phyloP scores from a whole-genome alignment of 1,140 invertebrate genomes.

The Nilaparvata lugens region DNA sequence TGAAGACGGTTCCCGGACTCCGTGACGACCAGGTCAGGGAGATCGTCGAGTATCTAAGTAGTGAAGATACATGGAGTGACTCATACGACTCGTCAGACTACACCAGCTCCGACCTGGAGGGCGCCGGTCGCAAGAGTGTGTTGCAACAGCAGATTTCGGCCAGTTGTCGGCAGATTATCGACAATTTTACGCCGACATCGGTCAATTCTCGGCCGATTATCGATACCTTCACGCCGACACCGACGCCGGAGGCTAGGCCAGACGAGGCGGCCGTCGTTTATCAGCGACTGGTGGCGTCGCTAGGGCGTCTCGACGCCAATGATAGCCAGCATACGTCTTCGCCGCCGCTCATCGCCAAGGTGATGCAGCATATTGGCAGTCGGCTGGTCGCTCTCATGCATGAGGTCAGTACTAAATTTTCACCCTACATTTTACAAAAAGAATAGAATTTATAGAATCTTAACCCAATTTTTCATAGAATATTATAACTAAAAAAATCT shows the following conservation, averaged over 20 bases:
- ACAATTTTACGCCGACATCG: conserved; percentile 67
- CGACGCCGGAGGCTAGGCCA: conserved; percentile 34
- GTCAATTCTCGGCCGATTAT: conserved; percentile 82
- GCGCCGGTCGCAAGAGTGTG: conserved; percentile 52
- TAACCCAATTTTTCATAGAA: too few species aligned
- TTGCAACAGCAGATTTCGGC: conserved; percentile 77
- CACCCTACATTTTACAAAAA: too few species aligned
- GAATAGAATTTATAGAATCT: too few species aligned
- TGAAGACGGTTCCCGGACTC: conserved; percentile 87
- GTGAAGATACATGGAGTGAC: conserved; percentile 86
- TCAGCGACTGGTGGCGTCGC: conserved; percentile 68
- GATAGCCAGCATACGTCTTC: conserved; percentile 50
- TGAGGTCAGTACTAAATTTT: conserved; percentile 48
- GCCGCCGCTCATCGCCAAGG: conserved; percentile 79
- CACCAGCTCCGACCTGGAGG: conserved; percentile 77
- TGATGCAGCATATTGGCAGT: conserved; percentile 86
- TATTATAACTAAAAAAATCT: too few species aligned
- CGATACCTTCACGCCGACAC: conserved; percentile 56
- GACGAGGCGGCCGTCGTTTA: conserved; percentile 67
- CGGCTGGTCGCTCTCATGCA: conserved; percentile 86
- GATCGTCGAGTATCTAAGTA: conserved; percentile 83
- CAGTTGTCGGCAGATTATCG: conserved; percentile 79
- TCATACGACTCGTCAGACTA: conserved; percentile 86
- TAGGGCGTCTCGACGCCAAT: conserved; percentile 56
- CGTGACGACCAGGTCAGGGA: conserved; percentile 81